A percentile compares a stretch with the other conserved stretches of the same genome.
These are phyloP conservation scores for Oncorhynchus nerka DNA, from an alignment of 2,113 vertebrate species.

Conservation along the genomic window DNA sequence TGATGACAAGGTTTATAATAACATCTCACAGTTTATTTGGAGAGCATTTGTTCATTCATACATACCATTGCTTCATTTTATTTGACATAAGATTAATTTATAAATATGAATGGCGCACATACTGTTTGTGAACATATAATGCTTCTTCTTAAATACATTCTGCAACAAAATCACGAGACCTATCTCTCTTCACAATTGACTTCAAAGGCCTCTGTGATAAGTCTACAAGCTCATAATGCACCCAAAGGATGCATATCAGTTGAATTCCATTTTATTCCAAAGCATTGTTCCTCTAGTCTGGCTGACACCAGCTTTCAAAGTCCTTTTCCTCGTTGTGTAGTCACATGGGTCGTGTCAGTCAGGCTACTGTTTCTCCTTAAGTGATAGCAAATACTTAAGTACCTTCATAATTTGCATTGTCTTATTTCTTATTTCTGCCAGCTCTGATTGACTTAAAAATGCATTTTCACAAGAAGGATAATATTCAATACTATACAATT, in stretches of 20 bases:
- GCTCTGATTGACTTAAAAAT: neutral
- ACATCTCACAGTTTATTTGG: conserved; percentile 1
- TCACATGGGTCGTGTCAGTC: no score
- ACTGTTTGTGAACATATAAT: neutral
- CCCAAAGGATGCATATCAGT: neutral
- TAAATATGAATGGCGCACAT: neutral
- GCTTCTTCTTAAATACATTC: neutral
- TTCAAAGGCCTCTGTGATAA: neutral
- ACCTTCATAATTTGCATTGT: neutral
- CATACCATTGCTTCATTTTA: neutral
- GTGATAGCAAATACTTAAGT: neutral
- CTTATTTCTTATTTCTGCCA: neutral
- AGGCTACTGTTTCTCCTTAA: neutral
- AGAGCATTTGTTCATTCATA: neutral
- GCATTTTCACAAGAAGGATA: neutral
- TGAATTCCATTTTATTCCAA: neutral
- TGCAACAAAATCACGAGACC: neutral
- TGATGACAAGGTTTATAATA: neutral
- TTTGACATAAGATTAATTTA: neutral
- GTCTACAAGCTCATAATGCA: neutral
- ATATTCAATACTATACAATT: neutral
- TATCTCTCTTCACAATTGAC: neutral
- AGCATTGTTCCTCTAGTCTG: no score
- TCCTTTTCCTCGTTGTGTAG: no score
- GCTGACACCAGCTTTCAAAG: no score